phyloP scores from a whole-genome alignment of 2,113 vertebrate genomes.

The Isurus oxyrinchus region DNA sequence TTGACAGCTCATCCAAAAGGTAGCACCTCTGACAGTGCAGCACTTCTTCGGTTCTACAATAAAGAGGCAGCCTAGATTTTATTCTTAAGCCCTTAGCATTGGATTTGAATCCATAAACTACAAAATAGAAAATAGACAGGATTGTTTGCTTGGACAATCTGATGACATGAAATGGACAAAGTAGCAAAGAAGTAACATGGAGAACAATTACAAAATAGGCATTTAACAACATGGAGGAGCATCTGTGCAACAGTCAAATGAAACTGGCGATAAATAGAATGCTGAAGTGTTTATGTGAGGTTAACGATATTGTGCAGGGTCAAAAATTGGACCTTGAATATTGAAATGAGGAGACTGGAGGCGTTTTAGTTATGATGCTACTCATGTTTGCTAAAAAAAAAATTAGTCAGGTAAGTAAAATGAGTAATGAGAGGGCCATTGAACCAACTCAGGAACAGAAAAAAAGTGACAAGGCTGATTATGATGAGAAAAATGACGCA shows the following conservation, averaged over 20 bases:
- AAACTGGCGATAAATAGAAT: not conserved
- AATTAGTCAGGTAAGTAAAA: not conserved
- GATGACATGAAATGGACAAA: not conserved
- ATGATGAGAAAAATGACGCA: not conserved
- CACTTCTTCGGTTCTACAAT: too few relatives aligned
- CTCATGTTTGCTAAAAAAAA: not conserved
- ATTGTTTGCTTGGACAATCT: not conserved
- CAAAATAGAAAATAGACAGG: not conserved
- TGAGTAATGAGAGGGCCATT: not conserved
- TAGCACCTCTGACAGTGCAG: too few relatives aligned
- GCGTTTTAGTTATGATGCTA: not conserved
- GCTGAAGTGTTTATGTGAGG: not conserved
- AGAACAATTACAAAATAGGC: not conserved
- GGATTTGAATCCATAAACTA: too few relatives aligned
- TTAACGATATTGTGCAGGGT: not conserved
- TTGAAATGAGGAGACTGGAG: not conserved
- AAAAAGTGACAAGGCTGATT: conserved; percentile 7
- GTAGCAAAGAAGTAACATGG: not conserved
- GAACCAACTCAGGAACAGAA: not conserved
- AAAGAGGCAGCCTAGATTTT: too few relatives aligned
- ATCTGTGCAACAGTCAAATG: not conserved
- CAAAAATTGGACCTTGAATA: not conserved
- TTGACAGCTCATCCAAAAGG: too few relatives aligned
- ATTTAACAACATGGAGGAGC: not conserved
- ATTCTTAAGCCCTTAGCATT: too few relatives aligned